These are phyloP conservation scores for Melanchra persicariae DNA, from an alignment of 2,888 invertebrate genomes.

Conservation along the genomic window DNA sequence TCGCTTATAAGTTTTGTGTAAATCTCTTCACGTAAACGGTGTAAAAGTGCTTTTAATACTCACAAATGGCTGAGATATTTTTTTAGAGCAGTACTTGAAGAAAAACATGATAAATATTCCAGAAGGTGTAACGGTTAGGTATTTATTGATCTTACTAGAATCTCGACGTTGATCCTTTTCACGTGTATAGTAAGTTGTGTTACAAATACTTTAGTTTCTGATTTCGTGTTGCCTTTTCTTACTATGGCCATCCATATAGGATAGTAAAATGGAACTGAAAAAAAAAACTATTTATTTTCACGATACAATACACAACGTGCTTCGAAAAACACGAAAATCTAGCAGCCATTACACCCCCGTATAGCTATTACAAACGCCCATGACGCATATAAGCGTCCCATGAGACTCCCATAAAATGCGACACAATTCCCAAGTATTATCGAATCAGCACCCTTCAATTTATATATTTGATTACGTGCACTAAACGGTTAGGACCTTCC, in stretches of 20 bases:
- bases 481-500: slow-evolving; percentile 70
- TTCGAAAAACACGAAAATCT: neutral
- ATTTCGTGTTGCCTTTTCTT: neutral
- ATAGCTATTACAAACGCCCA: slow-evolving; percentile 17
- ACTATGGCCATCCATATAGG: too few species aligned
- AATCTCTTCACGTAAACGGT: slow-evolving; percentile 8
- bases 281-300: neutral
- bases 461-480: slow-evolving; percentile 75
- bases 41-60: neutral
- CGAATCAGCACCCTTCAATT: slow-evolving; percentile 68
- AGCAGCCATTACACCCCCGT: neutral
- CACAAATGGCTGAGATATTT: neutral
- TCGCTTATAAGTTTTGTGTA: slow-evolving; percentile 17
- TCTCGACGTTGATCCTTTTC: neutral
- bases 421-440: slow-evolving; percentile 62
- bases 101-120: neutral
- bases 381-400: slow-evolving; percentile 22
- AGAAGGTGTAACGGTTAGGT: neutral
- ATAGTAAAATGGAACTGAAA: neutral
- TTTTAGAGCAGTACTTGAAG: neutral
- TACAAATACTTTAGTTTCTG: neutral
- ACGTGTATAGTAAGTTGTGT: neutral
- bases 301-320: neutral
- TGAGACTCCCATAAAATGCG: slow-evolving; percentile 39
- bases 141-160: neutral